Conservation (phyloP, 2,888 invertebrate species). For the Latrodectus hesperus region DNA sequence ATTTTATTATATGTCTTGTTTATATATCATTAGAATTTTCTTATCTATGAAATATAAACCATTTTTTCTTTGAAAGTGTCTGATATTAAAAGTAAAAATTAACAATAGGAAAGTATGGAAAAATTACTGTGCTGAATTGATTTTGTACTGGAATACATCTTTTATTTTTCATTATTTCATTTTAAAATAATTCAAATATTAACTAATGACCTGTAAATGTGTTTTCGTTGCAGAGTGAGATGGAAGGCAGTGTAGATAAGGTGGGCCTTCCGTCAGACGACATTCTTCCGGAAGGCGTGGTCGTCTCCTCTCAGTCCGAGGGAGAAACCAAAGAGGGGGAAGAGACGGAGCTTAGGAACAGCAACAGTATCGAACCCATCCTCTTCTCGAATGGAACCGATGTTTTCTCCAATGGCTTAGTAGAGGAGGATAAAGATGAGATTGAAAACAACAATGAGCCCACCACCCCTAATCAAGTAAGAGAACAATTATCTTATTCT, state of each 20-base stretch:
- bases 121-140: too few species aligned
- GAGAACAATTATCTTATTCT: not conserved
- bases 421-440: not conserved
- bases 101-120: too few species aligned
- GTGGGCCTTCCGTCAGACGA: slow-evolving; percentile 2
- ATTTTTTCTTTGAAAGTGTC: too few species aligned
- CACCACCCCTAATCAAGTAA: slow-evolving; percentile 43
- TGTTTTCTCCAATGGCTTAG: slow-evolving; percentile 12
- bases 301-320: slow-evolving; percentile 7
- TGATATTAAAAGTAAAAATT: too few species aligned
- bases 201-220: slow-evolving; percentile 11
- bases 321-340: slow-evolving; percentile 19
- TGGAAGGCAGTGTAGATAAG: not conserved
- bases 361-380: slow-evolving; percentile 9
- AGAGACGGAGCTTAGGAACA: not conserved
- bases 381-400: not conserved
- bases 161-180: too few species aligned
- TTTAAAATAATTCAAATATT: too few species aligned
- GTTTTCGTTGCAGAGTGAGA: slow-evolving; percentile 6
- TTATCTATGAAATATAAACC: too few species aligned
- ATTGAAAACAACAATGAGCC: slow-evolving; percentile 51
- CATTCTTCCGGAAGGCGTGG: slow-evolving; percentile 14
- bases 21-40: too few species aligned
- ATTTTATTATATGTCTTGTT: too few species aligned
- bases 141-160: too few species aligned